Evolutionary conservation across 2,113 vertebrate species (phyloP), one percentile per base, ranked within the genome.

Genomic region (Chloropsis cyanopogon): DNA sequence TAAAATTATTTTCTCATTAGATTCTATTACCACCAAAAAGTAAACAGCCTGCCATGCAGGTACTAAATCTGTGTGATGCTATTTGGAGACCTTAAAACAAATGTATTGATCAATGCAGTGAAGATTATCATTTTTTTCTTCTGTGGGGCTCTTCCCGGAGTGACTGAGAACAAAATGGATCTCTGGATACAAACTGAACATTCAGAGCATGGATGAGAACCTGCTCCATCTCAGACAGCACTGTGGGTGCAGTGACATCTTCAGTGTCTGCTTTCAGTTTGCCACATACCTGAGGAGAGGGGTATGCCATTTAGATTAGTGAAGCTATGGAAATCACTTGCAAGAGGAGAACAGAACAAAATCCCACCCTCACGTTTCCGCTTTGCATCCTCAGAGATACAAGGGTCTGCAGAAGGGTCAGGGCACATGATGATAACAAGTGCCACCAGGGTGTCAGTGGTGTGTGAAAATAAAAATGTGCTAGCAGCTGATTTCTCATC

Each of bases 351-450:
- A 73, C 0, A 2, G 26, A 59, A 89, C 7, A 33, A 75, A 69
- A 57, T 23, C 21, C 21, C 39, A 31, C 46, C 14, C 20, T 29
- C 65, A 21, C 0, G 0, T 49, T 82, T 69, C 4, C 4, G n/a
- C 23, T 94, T 85, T 61, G 71, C 35, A 88, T 33, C 66, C 57
- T 65, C 35, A 84, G n/a, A 54, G 17, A 31, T 35, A 33, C 52
- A 64, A 11, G 2, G 7, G 41, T 28, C 53, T 64, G 41, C 61
- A 85, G 46, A 54, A 92, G 6, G n/a, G 50, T 11, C 26, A 64
- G 28, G 39, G 7, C n/a, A 49, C 0, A 1, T 7, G 10, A 68
- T 5, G 6, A 31, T 25, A 63, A 4, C 18, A 77, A 68, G 26
- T 31, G 29, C 17, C 64, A 78, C 61, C 52, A n/a, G 25, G 28